These are phyloP conservation scores for Pseudococcus jackbeardsleyi DNA, from an alignment of 2,888 invertebrate species.

Conservation along the genomic window DNA sequence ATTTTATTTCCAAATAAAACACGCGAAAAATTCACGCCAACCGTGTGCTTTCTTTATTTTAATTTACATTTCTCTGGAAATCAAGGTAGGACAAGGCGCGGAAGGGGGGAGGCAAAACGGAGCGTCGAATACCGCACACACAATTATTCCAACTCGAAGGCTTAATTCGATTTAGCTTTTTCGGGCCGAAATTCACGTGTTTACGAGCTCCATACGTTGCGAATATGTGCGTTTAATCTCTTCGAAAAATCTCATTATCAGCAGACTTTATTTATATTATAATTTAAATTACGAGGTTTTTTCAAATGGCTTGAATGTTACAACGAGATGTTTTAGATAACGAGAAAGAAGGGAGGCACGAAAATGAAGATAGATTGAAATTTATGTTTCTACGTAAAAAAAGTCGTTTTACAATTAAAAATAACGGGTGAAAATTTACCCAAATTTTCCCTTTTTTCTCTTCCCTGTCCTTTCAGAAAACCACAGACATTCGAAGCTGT, in stretches of 20 bases:
- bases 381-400: too few relatives aligned
- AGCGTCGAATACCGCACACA: slow-evolving; percentile 9
- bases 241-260: not conserved
- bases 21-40: slow-evolving; percentile 18
- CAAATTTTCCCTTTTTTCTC: not conserved
- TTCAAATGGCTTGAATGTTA: too few relatives aligned
- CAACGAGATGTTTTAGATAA: too few relatives aligned
- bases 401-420: too few relatives aligned
- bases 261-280: not conserved
- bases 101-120: not conserved
- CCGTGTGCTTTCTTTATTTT: not conserved
- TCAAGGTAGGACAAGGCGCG: not conserved
- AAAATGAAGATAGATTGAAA: too few relatives aligned
- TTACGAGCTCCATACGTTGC: not conserved
- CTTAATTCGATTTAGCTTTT: slow-evolving; percentile 32
- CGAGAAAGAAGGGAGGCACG: too few relatives aligned
- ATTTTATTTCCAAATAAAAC: slow-evolving; percentile 10
- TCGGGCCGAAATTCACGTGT: slow-evolving; percentile 5
- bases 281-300: not conserved
- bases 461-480: not conserved
- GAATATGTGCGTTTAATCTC: not conserved
- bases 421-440: not conserved
- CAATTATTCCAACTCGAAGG: slow-evolving; percentile 19
- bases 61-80: slow-evolving; percentile 28
- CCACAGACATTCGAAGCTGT: not conserved